Evolutionary conservation across 2,888 invertebrate genomes (phyloP), one percentile per base, ranked within the genome.

Genomic region (Hemithea aestivaria): DNA sequence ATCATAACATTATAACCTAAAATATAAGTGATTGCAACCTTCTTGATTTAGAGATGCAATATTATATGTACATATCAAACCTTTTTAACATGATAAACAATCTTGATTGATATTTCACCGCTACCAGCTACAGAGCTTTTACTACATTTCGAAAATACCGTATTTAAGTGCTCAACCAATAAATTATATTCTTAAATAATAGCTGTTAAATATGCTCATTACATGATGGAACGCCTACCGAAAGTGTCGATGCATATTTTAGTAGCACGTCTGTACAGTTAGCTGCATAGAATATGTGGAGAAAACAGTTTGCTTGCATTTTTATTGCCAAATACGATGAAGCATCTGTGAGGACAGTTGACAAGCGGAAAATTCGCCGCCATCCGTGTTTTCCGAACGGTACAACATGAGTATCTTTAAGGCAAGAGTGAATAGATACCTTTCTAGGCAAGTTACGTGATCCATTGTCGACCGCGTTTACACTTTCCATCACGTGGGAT

Each of bases 171-270:
- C 25, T 33, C 31, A 11, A 50, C 53, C 60, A 64, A 73, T 73
- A 74, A 73, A 73, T 72, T 68, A 70, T 71, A 62, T 71, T 64
- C 71, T 66, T 58, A 69, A 72, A 69, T 69, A 73, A 69, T 70
- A 57, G 50, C 55, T 62, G 60, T 64, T 79, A 75, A 74, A 73
- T 73, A 73, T 67, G 66, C 74, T 80, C 74, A 79, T 82, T 79
- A 78, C 71, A 67, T 62, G 63, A 65, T 51, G 76, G 67, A 70
- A 71, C 76, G 74, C 73, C 76, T 74, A 58, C 75, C 71, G 56
- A 76, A 80, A 77, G 64, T 73, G 73, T 73, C 73, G 70, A 69
- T 74, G 77, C 69, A 80, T 82, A 77, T 69, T 73, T 79, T 76
- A 78, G 68, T 75, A 67, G 62, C 66, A 51, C 62, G 55, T 58